phyloP scores from a whole-genome alignment of 2,888 invertebrate species.

The Orthonychiurus folsomi region DNA sequence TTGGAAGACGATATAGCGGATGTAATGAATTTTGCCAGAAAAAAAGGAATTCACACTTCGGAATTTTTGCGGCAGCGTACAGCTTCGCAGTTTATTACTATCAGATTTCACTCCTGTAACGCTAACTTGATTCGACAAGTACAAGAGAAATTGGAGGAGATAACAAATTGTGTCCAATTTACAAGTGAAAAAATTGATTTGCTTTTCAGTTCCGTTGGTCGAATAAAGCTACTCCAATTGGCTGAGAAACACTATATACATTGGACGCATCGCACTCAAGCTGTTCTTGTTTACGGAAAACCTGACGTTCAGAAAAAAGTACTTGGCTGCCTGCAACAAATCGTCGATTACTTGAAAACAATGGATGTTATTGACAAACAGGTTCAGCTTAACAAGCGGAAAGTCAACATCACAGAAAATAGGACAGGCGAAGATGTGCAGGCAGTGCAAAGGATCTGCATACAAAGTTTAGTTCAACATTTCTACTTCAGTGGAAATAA shows the following conservation, averaged over 20 bases:
- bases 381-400: constrained; percentile 8
- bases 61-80: too few relatives aligned
- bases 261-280: neutral
- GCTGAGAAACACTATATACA: constrained; percentile 4
- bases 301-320: constrained; percentile 4
- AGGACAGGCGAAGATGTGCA: too few relatives aligned
- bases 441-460: neutral
- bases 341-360: neutral
- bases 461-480: neutral
- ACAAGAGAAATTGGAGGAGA: constrained; percentile 9
- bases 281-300: constrained; percentile 14
- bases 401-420: neutral
- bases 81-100: too few relatives aligned
- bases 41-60: too few relatives aligned
- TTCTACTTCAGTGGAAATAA: constrained; percentile 9
- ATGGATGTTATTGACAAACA: constrained; percentile 13
- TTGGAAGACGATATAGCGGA: too few relatives aligned
- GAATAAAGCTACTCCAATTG: neutral
- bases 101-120: too few relatives aligned
- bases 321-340: neutral
- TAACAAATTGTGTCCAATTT: constrained; percentile 7
- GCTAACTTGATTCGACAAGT: too few relatives aligned
- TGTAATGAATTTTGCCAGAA: too few relatives aligned
- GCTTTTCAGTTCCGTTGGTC: constrained; percentile 9
- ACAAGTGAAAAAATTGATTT: neutral